These are phyloP conservation scores for Festucalex cinctus DNA, from an alignment of 2,113 vertebrate genomes.

Conservation along the genomic window DNA sequence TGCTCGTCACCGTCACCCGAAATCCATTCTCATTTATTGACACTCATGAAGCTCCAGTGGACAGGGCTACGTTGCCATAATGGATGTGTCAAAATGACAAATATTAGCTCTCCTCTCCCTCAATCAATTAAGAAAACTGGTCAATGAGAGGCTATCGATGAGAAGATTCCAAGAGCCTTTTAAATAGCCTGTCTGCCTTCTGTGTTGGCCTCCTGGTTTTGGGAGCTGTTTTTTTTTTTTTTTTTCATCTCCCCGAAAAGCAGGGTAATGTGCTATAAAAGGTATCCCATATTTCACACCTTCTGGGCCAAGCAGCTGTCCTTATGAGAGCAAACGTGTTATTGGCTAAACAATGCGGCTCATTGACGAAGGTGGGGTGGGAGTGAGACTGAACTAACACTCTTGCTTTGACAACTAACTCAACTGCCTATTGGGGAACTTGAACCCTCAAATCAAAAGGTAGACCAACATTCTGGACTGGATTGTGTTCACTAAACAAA, in stretches of 20 bases:
- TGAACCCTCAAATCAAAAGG: no score
- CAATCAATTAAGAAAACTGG: constrained; percentile 61
- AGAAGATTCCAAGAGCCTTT: constrained; percentile 31
- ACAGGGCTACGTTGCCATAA: constrained; percentile 47
- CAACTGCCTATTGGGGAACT: neutral
- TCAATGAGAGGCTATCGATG: constrained; percentile 52
- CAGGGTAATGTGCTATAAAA: constrained; percentile 75
- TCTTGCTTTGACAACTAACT: neutral
- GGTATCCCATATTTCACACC: constrained; percentile 75
- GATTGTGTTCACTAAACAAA: neutral
- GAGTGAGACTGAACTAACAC: neutral
- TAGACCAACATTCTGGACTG: neutral
- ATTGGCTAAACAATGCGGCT: constrained; percentile 51
- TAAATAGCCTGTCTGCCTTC: constrained; percentile 46
- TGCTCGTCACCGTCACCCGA: constrained; percentile 25
- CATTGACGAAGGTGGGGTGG: constrained; percentile 30
- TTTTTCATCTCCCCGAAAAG: constrained; percentile 54
- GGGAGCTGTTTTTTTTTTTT: constrained; percentile 34
- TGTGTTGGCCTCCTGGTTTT: constrained; percentile 49
- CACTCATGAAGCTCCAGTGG: constrained; percentile 58
- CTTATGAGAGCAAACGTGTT: constrained; percentile 72
- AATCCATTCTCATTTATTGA: constrained; percentile 66
- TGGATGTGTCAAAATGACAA: constrained; percentile 65
- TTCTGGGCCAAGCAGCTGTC: constrained; percentile 75
- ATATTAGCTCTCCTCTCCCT: constrained; percentile 54